Evolutionary conservation across 1,140 invertebrate genomes (phyloP).

Genomic region (Drosophila pectinifera): DNA sequence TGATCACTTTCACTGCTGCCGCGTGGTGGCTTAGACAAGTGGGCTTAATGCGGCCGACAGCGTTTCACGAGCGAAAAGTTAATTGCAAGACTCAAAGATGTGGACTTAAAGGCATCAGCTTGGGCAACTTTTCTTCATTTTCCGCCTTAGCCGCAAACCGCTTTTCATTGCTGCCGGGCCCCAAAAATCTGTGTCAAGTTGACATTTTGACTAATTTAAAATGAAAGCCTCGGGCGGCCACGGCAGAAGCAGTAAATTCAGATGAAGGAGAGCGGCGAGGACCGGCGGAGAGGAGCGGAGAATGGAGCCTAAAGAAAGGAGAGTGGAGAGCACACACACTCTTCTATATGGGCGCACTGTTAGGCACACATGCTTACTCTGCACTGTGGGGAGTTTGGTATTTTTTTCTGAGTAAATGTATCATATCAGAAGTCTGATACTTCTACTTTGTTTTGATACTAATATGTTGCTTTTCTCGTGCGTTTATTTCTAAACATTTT

Average conservation of each 20-base stretch:
- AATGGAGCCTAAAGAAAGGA: neutral
- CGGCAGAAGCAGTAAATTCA: constrained; percentile 12
- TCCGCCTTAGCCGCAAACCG: constrained; percentile 42
- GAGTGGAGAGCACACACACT: constrained; percentile 5
- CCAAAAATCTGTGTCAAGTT: constrained; percentile 80
- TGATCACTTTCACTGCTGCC: constrained; percentile 3
- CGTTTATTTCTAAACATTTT: too few relatives aligned
- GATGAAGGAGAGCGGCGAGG: constrained; percentile 10
- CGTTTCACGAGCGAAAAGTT: constrained; percentile 31
- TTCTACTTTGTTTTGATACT: too few relatives aligned
- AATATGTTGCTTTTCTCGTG: too few relatives aligned
- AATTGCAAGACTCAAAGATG: constrained; percentile 45
- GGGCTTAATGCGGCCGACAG: constrained; percentile 5
- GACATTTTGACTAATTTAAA: constrained; percentile 82
- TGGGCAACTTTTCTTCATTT: constrained; percentile 21
- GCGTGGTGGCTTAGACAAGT: constrained; percentile 1
- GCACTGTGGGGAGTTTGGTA: too few relatives aligned
- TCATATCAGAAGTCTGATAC: too few relatives aligned
- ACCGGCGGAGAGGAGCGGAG: neutral
- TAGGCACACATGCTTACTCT: constrained; percentile 3
- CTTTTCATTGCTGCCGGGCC: constrained; percentile 49
- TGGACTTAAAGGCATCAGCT: constrained; percentile 36
- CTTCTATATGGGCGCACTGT: too few relatives aligned
- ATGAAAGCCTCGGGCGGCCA: constrained; percentile 47
- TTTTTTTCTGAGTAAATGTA: too few relatives aligned